Evolutionary conservation across 2,888 invertebrate genomes (phyloP).

Genomic region (Monopis laevigella): DNA sequence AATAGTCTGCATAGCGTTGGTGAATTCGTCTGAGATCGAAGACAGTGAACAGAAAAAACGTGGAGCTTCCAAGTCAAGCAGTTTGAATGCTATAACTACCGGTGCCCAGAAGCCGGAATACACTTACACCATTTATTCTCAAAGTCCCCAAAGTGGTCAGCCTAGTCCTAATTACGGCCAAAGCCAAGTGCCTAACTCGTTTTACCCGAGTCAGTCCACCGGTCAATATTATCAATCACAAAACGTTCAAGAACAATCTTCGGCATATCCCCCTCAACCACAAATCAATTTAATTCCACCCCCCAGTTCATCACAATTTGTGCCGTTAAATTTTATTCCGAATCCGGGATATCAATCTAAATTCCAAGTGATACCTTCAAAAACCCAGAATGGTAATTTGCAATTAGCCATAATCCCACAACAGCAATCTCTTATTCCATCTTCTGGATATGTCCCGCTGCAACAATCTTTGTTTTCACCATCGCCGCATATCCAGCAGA

Average conservation of each 20-base stretch:
- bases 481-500: constrained; percentile 32
- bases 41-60: constrained; percentile 55
- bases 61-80: constrained; percentile 43
- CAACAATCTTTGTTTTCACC: constrained; percentile 21
- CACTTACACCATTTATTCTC: constrained; percentile 47
- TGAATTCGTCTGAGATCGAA: constrained; percentile 41
- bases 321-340: constrained; percentile 48
- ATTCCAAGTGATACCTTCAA: constrained; percentile 48
- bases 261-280: constrained; percentile 29
- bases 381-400: constrained; percentile 36
- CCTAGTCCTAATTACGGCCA: constrained; percentile 33
- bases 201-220: constrained; percentile 44
- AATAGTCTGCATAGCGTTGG: constrained; percentile 39
- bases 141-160: constrained; percentile 32
- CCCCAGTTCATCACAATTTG: constrained; percentile 37
- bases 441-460: background rate
- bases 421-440: constrained; percentile 6
- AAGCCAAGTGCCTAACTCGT: constrained; percentile 41
- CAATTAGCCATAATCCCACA: constrained; percentile 47
- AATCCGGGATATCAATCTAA: constrained; percentile 54
- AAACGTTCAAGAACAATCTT: constrained; percentile 27
- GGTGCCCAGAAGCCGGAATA: constrained; percentile 58
- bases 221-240: constrained; percentile 38
- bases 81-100: constrained; percentile 46
- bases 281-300: constrained; percentile 36